A percentile compares a stretch with the other conserved stretches of the same genome.
phyloP scores from a whole-genome alignment of 1,140 invertebrate species.

The Ericerus pela region DNA sequence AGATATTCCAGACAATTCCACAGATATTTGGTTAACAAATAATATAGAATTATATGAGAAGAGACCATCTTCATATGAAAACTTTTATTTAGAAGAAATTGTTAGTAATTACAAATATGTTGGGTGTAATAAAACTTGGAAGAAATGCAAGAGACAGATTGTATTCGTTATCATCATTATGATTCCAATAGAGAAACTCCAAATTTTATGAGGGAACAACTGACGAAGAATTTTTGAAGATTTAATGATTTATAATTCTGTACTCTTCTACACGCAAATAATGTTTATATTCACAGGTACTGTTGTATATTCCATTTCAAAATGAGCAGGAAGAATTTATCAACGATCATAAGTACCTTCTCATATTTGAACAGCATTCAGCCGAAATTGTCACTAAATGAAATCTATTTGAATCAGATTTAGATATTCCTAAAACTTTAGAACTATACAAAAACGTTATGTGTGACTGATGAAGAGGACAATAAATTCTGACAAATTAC shows the following conservation, averaged over 20 bases:
- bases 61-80: conserved; percentile 21
- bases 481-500: too few relatives aligned
- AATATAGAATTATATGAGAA: conserved; percentile 26
- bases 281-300: too few relatives aligned
- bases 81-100: conserved; percentile 25
- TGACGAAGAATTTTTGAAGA: too few relatives aligned
- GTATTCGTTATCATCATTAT: conserved; percentile 28
- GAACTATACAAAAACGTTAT: conserved; percentile 22
- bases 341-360: conserved; percentile 24
- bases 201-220: too few relatives aligned
- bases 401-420: conserved; percentile 26
- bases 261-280: too few relatives aligned
- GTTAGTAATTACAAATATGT: conserved; percentile 23
- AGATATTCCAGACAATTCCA: conserved; percentile 21
- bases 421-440: conserved; percentile 23
- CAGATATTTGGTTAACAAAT: conserved; percentile 26
- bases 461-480: conserved; percentile 19
- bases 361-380: conserved; percentile 23
- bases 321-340: conserved; percentile 26
- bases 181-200: conserved; percentile 28
- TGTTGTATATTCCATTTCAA: conserved; percentile 26
- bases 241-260: too few relatives aligned
- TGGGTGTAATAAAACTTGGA: conserved; percentile 22
- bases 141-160: conserved; percentile 18
- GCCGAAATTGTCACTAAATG: conserved; percentile 20